phyloP scores from a whole-genome alignment of 1,140 invertebrate genomes.

The Eupeodes corollae region DNA sequence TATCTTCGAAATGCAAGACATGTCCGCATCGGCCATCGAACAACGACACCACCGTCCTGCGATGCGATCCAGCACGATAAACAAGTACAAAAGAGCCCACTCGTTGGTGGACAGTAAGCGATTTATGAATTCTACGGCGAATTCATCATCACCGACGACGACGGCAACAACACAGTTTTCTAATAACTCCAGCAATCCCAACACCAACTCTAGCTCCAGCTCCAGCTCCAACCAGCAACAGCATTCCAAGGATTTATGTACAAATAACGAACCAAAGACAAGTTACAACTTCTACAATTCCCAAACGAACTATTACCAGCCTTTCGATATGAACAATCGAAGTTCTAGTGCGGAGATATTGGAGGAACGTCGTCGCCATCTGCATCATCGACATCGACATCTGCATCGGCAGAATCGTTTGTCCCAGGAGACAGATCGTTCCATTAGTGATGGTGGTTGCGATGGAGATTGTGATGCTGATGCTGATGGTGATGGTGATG shows the following conservation, averaged over 20 bases:
- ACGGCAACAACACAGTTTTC: slow-evolving; percentile 6
- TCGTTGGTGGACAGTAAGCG: slow-evolving; percentile 20
- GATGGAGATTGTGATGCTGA: not conserved
- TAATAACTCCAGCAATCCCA: slow-evolving; percentile 25
- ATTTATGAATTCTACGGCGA: slow-evolving; percentile 2
- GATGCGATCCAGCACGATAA: slow-evolving; percentile 20
- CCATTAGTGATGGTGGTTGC: not conserved
- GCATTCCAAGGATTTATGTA: too few species aligned
- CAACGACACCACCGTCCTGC: slow-evolving; percentile 9
- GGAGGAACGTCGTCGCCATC: slow-evolving; percentile 27
- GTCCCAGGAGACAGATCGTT: too few species aligned
- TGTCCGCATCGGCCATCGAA: slow-evolving; percentile 5
- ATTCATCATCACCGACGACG: slow-evolving; percentile 22
- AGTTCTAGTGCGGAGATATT: slow-evolving; percentile 30
- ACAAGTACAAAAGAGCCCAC: slow-evolving; percentile 19
- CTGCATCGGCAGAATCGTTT: not conserved
- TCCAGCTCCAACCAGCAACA: too few species aligned
- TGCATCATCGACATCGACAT: slow-evolving; percentile 16
- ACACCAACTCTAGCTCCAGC: too few species aligned
- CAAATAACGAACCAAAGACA: not conserved
- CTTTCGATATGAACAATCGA: slow-evolving; percentile 11
- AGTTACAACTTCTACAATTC: not conserved
- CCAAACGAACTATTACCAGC: slow-evolving; percentile 4
- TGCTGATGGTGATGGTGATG: not conserved
- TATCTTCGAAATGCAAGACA: slow-evolving; percentile 29